These are phyloP conservation scores for Drosophila vallismaia DNA, from an alignment of 2,888 invertebrate species.

Conservation along the genomic window DNA sequence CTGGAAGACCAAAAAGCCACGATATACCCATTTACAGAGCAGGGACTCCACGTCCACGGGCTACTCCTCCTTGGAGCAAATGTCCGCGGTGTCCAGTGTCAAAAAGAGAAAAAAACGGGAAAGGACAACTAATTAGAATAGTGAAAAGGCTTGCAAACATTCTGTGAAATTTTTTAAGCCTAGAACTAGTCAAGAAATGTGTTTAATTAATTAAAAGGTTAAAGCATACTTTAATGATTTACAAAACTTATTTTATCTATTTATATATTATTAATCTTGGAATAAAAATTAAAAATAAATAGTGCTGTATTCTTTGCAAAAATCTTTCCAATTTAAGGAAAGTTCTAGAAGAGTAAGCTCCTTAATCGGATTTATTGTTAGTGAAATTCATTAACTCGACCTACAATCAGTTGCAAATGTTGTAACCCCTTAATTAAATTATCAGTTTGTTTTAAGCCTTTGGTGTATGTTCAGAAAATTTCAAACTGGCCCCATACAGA, in stretches of 20 bases:
- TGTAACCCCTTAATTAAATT: neutral
- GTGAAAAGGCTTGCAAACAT: slow-evolving; percentile 46
- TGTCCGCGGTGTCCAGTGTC: slow-evolving; percentile 48
- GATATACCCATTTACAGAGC: slow-evolving; percentile 61
- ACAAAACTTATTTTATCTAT: neutral
- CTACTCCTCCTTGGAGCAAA: slow-evolving; percentile 59
- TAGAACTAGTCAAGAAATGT: slow-evolving; percentile 11
- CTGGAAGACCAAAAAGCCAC: slow-evolving; percentile 72
- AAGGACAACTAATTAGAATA: slow-evolving; percentile 40
- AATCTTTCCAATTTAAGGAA: too few species aligned
- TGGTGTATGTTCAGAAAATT: neutral
- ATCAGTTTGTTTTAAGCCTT: neutral
- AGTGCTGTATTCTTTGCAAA: too few species aligned
- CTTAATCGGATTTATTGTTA: too few species aligned
- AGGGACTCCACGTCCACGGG: slow-evolving; percentile 70
- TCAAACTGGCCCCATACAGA: slow-evolving; percentile 9
- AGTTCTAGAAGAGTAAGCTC: too few species aligned
- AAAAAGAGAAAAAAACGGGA: slow-evolving; percentile 64
- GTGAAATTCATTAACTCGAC: too few species aligned
- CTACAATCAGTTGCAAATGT: too few species aligned
- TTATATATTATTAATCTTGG: neutral
- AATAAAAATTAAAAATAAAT: too few species aligned
- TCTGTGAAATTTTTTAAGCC: slow-evolving; percentile 51
- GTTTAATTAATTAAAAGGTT: neutral
- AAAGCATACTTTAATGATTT: too few species aligned